Conservation (phyloP, 2,888 invertebrate genomes). For the Lathronympha strigana region DNA sequence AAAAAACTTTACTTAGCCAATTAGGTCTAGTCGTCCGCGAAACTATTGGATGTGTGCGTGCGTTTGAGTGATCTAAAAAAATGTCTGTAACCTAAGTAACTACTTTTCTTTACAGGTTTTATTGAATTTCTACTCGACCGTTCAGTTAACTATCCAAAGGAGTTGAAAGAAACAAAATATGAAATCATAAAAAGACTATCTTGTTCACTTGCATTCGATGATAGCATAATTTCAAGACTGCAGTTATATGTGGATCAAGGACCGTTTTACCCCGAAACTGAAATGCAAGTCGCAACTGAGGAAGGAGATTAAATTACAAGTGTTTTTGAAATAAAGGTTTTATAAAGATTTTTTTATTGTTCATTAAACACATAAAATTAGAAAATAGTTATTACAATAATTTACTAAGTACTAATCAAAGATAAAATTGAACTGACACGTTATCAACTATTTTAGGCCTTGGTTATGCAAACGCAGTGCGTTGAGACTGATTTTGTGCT, state of each 20-base stretch:
- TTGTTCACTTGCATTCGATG: constrained; percentile 85
- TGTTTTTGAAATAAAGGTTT: background rate
- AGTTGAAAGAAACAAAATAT: constrained; percentile 90
- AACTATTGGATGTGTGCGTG: too few relatives aligned
- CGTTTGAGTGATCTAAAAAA: background rate
- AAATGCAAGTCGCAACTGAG: constrained; percentile 90
- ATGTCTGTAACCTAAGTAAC: background rate
- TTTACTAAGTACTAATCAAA: constrained; percentile 20
- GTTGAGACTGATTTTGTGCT: background rate
- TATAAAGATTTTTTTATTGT: background rate
- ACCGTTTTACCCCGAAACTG: constrained; percentile 88
- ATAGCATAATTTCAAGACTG: constrained; percentile 84
- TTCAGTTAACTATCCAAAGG: constrained; percentile 87
- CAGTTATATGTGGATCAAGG: constrained; percentile 90
- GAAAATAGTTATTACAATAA: constrained; percentile 30
- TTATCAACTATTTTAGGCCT: background rate
- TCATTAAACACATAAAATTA: constrained; percentile 25
- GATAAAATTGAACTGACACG: constrained; percentile 25
- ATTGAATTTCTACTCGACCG: constrained; percentile 92
- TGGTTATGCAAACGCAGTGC: background rate
- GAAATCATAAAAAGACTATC: constrained; percentile 87
- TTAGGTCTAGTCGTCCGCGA: too few relatives aligned
- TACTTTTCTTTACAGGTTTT: constrained; percentile 82
- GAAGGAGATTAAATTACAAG: constrained; percentile 71
- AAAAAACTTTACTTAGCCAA: too few relatives aligned